Evolutionary conservation across 2,888 invertebrate species (phyloP).

Genomic region (Strigamia transsilvanica): DNA sequence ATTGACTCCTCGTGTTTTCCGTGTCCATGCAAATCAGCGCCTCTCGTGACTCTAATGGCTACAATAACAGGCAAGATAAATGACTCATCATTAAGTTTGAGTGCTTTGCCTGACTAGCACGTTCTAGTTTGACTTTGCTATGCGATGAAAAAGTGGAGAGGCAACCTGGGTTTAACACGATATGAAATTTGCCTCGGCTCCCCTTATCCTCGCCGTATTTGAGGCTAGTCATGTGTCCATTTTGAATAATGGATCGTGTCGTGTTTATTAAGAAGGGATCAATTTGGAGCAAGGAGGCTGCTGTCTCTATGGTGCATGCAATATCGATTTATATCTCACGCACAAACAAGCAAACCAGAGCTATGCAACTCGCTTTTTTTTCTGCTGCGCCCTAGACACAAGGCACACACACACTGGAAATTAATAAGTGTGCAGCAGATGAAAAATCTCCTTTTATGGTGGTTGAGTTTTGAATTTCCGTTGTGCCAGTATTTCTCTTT

Average conservation of each 20-base stretch:
- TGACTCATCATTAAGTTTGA: conserved; percentile 20
- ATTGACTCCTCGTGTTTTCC: conserved; percentile 15
- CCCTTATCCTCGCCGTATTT: background rate
- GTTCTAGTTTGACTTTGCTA: background rate
- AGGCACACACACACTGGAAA: background rate
- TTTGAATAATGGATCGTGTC: conserved; percentile 20
- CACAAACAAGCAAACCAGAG: background rate
- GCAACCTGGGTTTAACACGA: background rate
- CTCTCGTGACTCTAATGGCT: conserved; percentile 20
- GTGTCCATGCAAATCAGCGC: background rate
- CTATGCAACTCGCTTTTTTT: background rate
- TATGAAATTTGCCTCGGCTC: background rate
- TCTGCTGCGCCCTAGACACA: background rate
- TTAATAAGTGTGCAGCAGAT: background rate
- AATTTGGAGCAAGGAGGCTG: background rate
- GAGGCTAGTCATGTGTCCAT: conserved; percentile 10
- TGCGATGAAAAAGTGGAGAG: background rate
- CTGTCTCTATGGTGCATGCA: conserved; percentile 4
- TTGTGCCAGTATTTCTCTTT: background rate
- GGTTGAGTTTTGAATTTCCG: background rate
- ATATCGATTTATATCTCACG: background rate
- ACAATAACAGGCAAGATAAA: conserved; percentile 12
- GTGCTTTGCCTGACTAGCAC: background rate
- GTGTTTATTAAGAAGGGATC: conserved; percentile 14
- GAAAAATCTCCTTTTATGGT: background rate